Evolutionary conservation across 2,888 invertebrate species (phyloP).

Genomic region (Molorchus minor): DNA sequence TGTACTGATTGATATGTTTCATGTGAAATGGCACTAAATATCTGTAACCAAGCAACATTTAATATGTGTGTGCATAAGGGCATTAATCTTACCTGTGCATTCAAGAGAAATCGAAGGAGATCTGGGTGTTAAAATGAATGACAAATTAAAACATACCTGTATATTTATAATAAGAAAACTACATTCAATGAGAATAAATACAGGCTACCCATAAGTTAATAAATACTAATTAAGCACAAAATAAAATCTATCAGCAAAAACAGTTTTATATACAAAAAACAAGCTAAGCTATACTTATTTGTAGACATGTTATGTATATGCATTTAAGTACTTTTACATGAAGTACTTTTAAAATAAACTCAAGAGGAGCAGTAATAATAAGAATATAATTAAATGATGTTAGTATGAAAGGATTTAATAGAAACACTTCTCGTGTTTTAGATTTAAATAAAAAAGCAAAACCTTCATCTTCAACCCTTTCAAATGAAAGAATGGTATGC

Average conservation of each 20-base stretch:
- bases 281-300: conserved; percentile 2
- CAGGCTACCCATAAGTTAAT: conserved; percentile 29
- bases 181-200: conserved; percentile 36
- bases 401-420: background rate
- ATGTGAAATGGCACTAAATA: too few species aligned
- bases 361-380: background rate
- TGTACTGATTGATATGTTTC: too few species aligned
- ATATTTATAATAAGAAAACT: conserved; percentile 43
- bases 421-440: background rate
- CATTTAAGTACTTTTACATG: conserved; percentile 17
- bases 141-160: conserved; percentile 38
- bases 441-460: background rate
- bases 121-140: conserved; percentile 38
- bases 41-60: too few species aligned
- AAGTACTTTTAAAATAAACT: conserved; percentile 10
- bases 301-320: background rate
- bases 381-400: background rate
- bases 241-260: conserved; percentile 29
- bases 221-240: conserved; percentile 27
- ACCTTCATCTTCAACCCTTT: background rate
- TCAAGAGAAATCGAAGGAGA: conserved; percentile 26
- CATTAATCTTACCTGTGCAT: conserved; percentile 14
- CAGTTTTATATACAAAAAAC: background rate
- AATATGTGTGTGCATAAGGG: background rate
- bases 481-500: background rate